Evolutionary conservation across 2,797 vertebrate species (phyloP).

Genomic region (Melanotaenia nigrans): DNA sequence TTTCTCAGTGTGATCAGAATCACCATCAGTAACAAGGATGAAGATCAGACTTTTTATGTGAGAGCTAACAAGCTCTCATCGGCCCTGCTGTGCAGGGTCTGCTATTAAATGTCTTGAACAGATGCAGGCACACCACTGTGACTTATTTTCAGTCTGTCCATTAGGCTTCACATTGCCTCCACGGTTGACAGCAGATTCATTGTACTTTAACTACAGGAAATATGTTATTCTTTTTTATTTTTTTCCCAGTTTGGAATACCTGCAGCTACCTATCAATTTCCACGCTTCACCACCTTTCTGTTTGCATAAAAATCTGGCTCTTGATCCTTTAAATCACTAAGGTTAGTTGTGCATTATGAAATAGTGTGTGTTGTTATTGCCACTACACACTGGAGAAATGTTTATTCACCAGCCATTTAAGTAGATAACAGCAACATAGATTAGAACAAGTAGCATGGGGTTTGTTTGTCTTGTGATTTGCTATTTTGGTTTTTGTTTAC

Average conservation of each 20-base stretch:
- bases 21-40: constrained; percentile 28
- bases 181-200: constrained; percentile 37
- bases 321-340: constrained; percentile 29
- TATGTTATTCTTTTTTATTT: constrained; percentile 33
- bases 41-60: constrained; percentile 42
- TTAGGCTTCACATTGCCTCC: constrained; percentile 26
- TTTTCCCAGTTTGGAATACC: constrained; percentile 54
- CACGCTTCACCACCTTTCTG: constrained; percentile 28
- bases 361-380: constrained; percentile 38
- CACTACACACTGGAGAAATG: constrained; percentile 39
- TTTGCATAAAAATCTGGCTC: constrained; percentile 37
- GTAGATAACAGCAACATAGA: constrained; percentile 46
- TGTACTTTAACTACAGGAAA: constrained; percentile 25
- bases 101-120: constrained; percentile 36
- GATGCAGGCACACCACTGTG: constrained; percentile 38
- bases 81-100: constrained; percentile 32
- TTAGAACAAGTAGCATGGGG: constrained; percentile 52
- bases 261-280: constrained; percentile 51
- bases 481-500: constrained; percentile 65
- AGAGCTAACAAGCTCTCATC: constrained; percentile 44
- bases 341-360: constrained; percentile 44
- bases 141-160: constrained; percentile 34
- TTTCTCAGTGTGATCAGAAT: constrained; percentile 48
- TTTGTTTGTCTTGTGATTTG: constrained; percentile 47
- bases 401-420: constrained; percentile 41